Evolutionary conservation across 2,888 invertebrate species (phyloP), one percentile per base, ranked within the genome.

Genomic region (Folsomia candida): DNA sequence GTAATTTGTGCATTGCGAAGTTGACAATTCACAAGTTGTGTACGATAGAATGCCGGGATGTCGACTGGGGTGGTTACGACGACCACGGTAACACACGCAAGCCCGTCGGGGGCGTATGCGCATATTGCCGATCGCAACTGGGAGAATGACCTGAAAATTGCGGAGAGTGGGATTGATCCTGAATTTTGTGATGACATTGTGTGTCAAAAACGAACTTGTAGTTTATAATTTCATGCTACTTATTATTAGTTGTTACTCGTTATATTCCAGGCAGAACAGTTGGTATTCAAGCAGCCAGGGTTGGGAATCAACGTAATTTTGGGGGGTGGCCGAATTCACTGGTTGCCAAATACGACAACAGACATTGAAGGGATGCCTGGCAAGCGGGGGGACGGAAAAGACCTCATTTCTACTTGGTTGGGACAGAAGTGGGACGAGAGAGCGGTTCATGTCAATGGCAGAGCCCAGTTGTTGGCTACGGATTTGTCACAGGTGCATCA

Each of bases 281-380:
- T 95, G 65, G 83, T 95, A 0, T 90, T 93, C 80, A 88, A 90
- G 80, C 85, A 86, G 73, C 92, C 93, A 0, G 94, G 94, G 0
- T 88, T 84, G 76, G 87, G 88, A 81, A 86, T 92, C 20, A 88
- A 90, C 82, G 91, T 91, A 0, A 87, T 80, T 68, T 59, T 80
- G n/a, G 80, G 80, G 18, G 80, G 80, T 3, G 80, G 80, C 1
- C 68, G 80, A 14, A 11, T 11, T 0, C 51, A 76, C 9, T 78
- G 79, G 61, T 27, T 74, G 1, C 71, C 72, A 22, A 62, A 64
- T 18, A 67, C 87, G 0, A 69, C 67, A 0, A 62, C 67, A 11
- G 74, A 69, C 4, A 18, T 28, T 11, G 65, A 65, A 25, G 25
- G 27, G 20, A 20, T 54, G 27, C 11, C 54, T 26, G 82, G 91